Evolutionary conservation across 2,113 vertebrate species (phyloP).

Genomic region (Coregonus clupeaformis): DNA sequence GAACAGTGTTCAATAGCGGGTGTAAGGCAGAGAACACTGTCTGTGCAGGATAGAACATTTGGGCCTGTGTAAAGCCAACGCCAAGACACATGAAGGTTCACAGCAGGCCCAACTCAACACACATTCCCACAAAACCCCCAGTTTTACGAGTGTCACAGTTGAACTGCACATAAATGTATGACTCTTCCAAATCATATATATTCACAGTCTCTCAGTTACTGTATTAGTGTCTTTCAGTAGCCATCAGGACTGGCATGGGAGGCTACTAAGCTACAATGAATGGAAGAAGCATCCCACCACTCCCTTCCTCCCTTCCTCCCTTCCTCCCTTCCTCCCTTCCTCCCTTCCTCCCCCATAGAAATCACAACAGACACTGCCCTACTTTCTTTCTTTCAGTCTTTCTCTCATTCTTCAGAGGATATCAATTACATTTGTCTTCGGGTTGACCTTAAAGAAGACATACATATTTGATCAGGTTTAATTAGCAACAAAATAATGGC

Average conservation of each 20-base stretch:
- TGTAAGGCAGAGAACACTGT: not conserved
- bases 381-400: not conserved
- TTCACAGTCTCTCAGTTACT: not conserved
- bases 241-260: not conserved
- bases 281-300: not conserved
- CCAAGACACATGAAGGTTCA: too few relatives aligned
- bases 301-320: not conserved
- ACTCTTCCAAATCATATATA: not conserved
- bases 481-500: conserved; percentile 61
- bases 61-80: too few relatives aligned
- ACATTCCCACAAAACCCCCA: not conserved
- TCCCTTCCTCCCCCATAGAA: not conserved
- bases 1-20: conserved; percentile 8
- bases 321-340: not conserved
- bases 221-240: not conserved
- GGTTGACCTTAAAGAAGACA: conserved; percentile 64
- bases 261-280: not conserved
- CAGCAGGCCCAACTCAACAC: too few relatives aligned
- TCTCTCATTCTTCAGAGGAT: not conserved
- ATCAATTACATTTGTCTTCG: conserved; percentile 39
- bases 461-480: conserved; percentile 67
- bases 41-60: not conserved
- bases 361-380: conserved; percentile 9
- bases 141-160: not conserved
- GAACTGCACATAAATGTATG: not conserved